These are phyloP conservation scores for Thamnophis sirtalis DNA, from an alignment of 2,113 vertebrate genomes.

Conservation along the genomic window DNA sequence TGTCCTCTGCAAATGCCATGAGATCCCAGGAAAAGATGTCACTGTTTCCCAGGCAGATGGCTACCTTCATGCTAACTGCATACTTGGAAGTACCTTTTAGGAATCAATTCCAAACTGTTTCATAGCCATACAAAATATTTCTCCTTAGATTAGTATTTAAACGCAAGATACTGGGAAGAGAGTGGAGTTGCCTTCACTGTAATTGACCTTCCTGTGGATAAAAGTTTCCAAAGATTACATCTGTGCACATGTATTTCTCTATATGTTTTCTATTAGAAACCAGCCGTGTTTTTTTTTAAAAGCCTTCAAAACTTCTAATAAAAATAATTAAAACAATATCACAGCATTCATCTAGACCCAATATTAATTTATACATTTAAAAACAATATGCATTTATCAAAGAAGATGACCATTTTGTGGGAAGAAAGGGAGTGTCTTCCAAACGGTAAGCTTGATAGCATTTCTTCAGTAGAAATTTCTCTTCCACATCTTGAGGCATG, in stretches of 20 bases:
- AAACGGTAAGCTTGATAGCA: neutral
- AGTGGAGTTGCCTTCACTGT: accelerated
- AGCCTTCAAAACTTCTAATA: neutral
- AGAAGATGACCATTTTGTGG: neutral
- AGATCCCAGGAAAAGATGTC: neutral
- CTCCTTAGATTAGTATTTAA: neutral
- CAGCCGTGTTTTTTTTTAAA: neutral
- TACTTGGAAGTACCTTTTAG: neutral
- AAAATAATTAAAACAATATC: neutral
- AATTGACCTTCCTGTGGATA: neutral
- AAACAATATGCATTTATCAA: neutral
- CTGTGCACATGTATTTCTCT: neutral
- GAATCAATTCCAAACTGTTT: neutral
- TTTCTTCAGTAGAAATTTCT: neutral
- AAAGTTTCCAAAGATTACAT: neutral
- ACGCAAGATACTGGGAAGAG: neutral
- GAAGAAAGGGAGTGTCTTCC: neutral
- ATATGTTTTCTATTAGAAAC: neutral
- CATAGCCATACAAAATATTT: neutral
- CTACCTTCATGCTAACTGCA: neutral
- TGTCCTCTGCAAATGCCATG: neutral
- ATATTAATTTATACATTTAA: neutral
- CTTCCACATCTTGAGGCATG: neutral
- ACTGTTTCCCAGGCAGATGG: neutral
- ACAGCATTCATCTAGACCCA: neutral